Evolutionary conservation across 2,113 vertebrate genomes (phyloP), one percentile per base, ranked within the genome.

Genomic region (Setophaga coronata): DNA sequence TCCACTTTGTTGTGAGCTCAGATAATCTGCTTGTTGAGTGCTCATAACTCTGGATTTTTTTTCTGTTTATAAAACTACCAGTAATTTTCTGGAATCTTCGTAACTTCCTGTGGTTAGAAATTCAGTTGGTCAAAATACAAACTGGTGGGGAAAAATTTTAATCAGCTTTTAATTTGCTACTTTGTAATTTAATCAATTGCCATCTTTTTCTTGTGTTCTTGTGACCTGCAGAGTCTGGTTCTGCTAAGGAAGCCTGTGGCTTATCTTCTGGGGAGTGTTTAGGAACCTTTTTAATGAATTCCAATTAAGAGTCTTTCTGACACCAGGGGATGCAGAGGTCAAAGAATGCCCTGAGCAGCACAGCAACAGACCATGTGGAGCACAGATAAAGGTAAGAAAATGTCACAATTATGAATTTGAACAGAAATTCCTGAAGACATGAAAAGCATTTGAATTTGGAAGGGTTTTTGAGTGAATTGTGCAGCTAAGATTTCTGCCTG

Each of bases 231-330:
- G 91, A 78, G 38, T 65, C 58, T 90, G 42, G 33, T 85, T 90
- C 58, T 91, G 61, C 81, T 72, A 28, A 69, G 67, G 58, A 90
- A 82, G 43, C 57, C 45, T 78, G 56, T 88, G 48, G 14, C n/a
- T 61, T 94, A 45, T 48, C 66, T 94, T 79, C 62, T 53, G 25
- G 18, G 56, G n/a, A 48, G 29, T 34, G 31, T 83, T 97, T 56
- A 89, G 50, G 90, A 91, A 36, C 74, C 24, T n/a, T 93, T 90
- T 85, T 90, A 84, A 88, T 81, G 79, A 93, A 94, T 88, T 95
- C 86, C 90, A 95, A 81, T 95, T 93, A 95, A 92, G 66, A 93
- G 18, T 66, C 62, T 93, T 94, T 79, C 54, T 95, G 90, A 88
- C 88, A 81, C 56, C 50, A 34, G 18, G 24, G 67, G 71, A 83